Evolutionary conservation across 2,888 invertebrate species (phyloP), one percentile per base, ranked within the genome.

Genomic region (Spicauda simplicius): DNA sequence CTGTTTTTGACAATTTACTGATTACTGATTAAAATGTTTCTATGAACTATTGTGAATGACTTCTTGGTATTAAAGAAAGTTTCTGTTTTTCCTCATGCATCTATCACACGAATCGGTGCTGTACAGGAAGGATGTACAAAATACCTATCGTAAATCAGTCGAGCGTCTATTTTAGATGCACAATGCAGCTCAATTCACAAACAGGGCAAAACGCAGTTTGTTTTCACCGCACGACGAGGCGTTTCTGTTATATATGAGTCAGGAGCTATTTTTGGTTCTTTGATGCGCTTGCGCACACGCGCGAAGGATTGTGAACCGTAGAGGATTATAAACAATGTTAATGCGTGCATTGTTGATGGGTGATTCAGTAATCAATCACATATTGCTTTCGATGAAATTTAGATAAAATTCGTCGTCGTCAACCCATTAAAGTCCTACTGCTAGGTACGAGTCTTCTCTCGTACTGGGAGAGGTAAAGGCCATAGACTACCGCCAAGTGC

Each of bases 201-300:
- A 82, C 77, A 78, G 78, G 80, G 74, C 78, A 72, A 76, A 80
- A 80, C 74, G 71, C 73, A 77, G 80, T 82, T 81, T 84, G 83
- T 86, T 86, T 82, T 78, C 77, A 77, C 75, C 73, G 71, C 75
- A 61, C 76, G 79, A 81, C 78, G 77, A 76, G 77, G 78, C 76
- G 76, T 77, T 74, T 79, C 74, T 75, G 75, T 72, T 56, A 56
- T 55, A 61, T 50, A 71, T 90, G 90, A 90, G 79, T 91, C 91
- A 91, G 79, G 70, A 70, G 78, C 80, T 91, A 91, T 90, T 90
- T 86, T 79, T 71, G 83, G 81, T 76, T 75, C 75, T 79, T 83
- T 80, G 83, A 83, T 83, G 83, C 80, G 76, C 79, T 74, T 76
- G 76, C 69, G 63, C 69, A 69, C 68, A 67, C 68, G 56, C 68